Conservation (phyloP, 2,888 invertebrate genomes). For the Stenchaetothrips biformis region DNA sequence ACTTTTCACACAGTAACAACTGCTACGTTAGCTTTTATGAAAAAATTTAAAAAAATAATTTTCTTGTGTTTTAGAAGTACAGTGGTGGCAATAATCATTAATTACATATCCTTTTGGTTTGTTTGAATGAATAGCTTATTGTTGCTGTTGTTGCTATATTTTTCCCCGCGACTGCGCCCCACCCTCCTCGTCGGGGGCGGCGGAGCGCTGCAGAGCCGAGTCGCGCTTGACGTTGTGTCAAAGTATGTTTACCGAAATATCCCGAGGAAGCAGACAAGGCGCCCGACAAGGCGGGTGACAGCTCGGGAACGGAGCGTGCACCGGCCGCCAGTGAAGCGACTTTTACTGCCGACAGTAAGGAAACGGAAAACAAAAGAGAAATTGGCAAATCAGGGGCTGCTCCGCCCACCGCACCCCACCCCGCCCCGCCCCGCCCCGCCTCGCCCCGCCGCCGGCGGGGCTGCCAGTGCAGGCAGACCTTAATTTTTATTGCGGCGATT, state of each 20-base stretch:
- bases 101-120: too few species aligned
- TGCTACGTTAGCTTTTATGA: too few species aligned
- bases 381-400: not conserved
- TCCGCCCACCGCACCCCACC: not conserved
- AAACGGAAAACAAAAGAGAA: conserved; percentile 5
- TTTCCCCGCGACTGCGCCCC: too few species aligned
- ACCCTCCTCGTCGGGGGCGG: not conserved
- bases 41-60: too few species aligned
- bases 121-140: too few species aligned
- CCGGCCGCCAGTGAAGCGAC: not conserved
- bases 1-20: too few species aligned
- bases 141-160: too few species aligned
- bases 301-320: not conserved
- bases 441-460: not conserved
- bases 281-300: not conserved
- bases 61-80: too few species aligned
- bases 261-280: not conserved
- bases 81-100: too few species aligned
- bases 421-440: too few species aligned
- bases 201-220: not conserved
- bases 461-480: not conserved
- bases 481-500: not conserved
- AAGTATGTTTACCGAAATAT: not conserved
- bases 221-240: not conserved
- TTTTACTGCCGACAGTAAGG: conserved; percentile 15